Percentiles rank a stretch among this genome's conserved stretches.
These are phyloP conservation scores for Tribolium freemani DNA, from an alignment of 2,888 invertebrate species.

Conservation along the genomic window DNA sequence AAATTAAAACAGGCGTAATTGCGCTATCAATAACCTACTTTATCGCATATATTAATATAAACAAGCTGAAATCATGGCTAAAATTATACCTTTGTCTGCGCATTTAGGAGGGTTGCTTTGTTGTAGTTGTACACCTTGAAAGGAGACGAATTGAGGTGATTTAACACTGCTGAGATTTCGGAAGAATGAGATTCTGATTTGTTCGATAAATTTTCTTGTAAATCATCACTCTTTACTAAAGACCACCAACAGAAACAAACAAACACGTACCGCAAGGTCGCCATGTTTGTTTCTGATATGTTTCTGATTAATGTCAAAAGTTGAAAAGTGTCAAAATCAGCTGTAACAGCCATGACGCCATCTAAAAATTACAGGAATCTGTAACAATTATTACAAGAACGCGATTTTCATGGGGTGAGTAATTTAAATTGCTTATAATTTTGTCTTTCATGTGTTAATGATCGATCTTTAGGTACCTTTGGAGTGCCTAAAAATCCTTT, in stretches of 20 bases:
- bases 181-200: slow-evolving; percentile 45
- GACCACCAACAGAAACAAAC: slow-evolving; percentile 46
- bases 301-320: not conserved
- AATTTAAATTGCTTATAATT: too few relatives aligned
- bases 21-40: slow-evolving; percentile 17
- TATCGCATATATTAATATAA: not conserved
- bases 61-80: slow-evolving; percentile 30
- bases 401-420: too few relatives aligned
- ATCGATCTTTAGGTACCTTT: too few relatives aligned
- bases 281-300: slow-evolving; percentile 38
- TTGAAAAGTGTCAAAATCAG: slow-evolving; percentile 5
- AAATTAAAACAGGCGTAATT: slow-evolving; percentile 8
- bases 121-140: slow-evolving; percentile 67
- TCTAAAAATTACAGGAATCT: slow-evolving; percentile 8
- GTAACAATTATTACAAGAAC: not conserved
- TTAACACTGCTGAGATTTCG: slow-evolving; percentile 65
- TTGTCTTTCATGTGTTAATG: too few relatives aligned
- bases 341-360: not conserved
- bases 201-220: slow-evolving; percentile 20
- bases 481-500: too few relatives aligned
- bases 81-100: slow-evolving; percentile 68
- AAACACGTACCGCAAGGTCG: slow-evolving; percentile 46
- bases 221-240: slow-evolving; percentile 48
- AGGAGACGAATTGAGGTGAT: slow-evolving; percentile 70
- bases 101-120: slow-evolving; percentile 67